Evolutionary conservation across 2,888 invertebrate genomes (phyloP).

Genomic region (Pasiphila rectangulata): DNA sequence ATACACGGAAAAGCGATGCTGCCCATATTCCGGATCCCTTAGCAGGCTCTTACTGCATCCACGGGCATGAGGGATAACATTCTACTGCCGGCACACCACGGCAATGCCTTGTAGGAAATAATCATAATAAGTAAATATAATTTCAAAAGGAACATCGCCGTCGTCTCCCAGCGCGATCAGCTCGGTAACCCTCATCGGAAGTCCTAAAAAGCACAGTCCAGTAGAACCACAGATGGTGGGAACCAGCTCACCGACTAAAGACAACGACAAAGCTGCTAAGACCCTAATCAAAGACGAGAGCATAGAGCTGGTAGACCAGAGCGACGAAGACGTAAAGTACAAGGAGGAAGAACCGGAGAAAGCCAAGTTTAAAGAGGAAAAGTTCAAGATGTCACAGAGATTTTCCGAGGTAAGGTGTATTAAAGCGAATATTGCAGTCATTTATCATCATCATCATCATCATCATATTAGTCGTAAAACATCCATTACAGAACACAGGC

Average conservation of each 20-base stretch:
- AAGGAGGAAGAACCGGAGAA: conserved; percentile 71
- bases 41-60: too few relatives aligned
- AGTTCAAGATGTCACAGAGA: conserved; percentile 71
- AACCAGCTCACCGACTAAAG: conserved; percentile 53
- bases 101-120: neutral
- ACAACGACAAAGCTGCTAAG: conserved; percentile 56
- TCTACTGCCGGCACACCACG: neutral
- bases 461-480: too few relatives aligned
- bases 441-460: too few relatives aligned
- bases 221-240: conserved; percentile 47
- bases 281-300: conserved; percentile 67
- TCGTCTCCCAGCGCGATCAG: conserved; percentile 88
- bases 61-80: too few relatives aligned
- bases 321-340: conserved; percentile 70
- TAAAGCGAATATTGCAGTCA: conserved; percentile 1
- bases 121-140: too few relatives aligned
- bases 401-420: conserved; percentile 63
- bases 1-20: too few relatives aligned
- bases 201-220: conserved; percentile 67
- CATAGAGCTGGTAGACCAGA: conserved; percentile 71
- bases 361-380: conserved; percentile 64
- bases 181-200: conserved; percentile 86
- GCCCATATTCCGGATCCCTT: too few relatives aligned
- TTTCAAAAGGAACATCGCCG: conserved; percentile 76
- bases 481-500: too few relatives aligned